Base-by-base conservation (phyloP, 1,140 invertebrate genomes). In the Drosophila punjabiensis region DNA sequence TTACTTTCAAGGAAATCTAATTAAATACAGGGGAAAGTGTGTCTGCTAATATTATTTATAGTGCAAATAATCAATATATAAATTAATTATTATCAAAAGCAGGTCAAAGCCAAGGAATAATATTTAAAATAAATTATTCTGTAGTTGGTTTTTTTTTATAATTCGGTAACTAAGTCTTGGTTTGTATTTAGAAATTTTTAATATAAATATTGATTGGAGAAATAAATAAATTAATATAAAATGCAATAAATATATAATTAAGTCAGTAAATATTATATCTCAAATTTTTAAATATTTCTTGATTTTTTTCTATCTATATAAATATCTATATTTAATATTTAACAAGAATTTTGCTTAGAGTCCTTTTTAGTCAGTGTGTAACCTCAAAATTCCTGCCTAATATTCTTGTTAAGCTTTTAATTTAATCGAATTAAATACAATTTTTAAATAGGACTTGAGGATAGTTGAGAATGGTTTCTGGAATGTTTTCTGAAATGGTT, bases 341-440 rank as follows among this genome's bases (percentile, higher is more conserved):
- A 16, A 33, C 14, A 33, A 39, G 1, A 18, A 4, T 24, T 3
- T 9, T 16, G 4, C 13, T 0, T 37, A 37, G 48, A 32, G 8
- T 32, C 8, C 32, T 32, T 2, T 30, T 16, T n/a, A n/a, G n/a
- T n/a, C n/a, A n/a, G n/a, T n/a, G n/a, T n/a, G n/a, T n/a, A 39
- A 24, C 4, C 14, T 7, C 2, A 8, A 50, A 10, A 28, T 50
- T 28, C 0, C 8, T 28, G 8, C 16, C 8, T 28, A 4, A 24
- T 39, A 6, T 5, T 20, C 13, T 56, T 35, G 10, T 20, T 24
- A 1, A 6, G 2, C 24, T 14, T 2, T 28, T 10, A 14, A 37
- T 59, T 33, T 28, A 58, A 18, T n/a, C 20, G 18, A 58, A 28
- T 30, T 6, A 58, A 63, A 28, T 63, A 18, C 6, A 62, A 9